Conservation (phyloP, 2,797 vertebrate genomes). For the Danio jaintianensis region DNA sequence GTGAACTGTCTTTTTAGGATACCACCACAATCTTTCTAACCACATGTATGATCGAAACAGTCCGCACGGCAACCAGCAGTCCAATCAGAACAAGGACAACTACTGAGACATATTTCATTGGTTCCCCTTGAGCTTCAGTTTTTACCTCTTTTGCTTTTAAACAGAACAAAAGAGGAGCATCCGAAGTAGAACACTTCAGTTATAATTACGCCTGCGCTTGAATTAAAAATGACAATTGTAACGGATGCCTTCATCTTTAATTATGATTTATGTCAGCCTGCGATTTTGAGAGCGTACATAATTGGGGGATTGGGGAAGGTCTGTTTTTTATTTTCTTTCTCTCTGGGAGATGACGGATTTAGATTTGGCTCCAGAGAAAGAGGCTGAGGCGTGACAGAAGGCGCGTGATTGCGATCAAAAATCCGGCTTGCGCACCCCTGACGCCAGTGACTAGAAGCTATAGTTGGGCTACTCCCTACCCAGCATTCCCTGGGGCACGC, state of each 20-base stretch:
- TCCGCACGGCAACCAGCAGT: slow-evolving; percentile 13
- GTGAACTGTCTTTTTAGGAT: background rate
- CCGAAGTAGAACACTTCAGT: slow-evolving; percentile 67
- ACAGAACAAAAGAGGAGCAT: slow-evolving; percentile 69
- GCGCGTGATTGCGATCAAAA: slow-evolving; percentile 40
- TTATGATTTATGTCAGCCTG: slow-evolving; percentile 78
- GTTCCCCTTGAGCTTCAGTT: slow-evolving; percentile 72
- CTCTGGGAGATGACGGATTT: slow-evolving; percentile 47
- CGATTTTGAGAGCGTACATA: slow-evolving; percentile 74
- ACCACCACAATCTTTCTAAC: background rate
- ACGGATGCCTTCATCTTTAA: slow-evolving; percentile 80
- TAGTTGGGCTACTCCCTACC: slow-evolving; percentile 40
- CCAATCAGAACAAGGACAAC: slow-evolving; percentile 42
- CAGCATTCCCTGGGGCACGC: slow-evolving; percentile 43
- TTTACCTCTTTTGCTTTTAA: slow-evolving; percentile 65
- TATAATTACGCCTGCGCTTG: slow-evolving; percentile 74
- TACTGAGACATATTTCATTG: slow-evolving; percentile 63
- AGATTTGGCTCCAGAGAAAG: slow-evolving; percentile 49
- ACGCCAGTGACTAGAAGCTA: slow-evolving; percentile 6
- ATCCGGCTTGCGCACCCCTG: slow-evolving; percentile 30
- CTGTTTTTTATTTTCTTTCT: slow-evolving; percentile 59
- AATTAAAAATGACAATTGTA: slow-evolving; percentile 80
- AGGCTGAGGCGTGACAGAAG: slow-evolving; percentile 15
- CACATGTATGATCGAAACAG: slow-evolving; percentile 12
- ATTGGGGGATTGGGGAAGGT: slow-evolving; percentile 70